Evolutionary conservation across 2,888 invertebrate species (phyloP), one percentile per base, ranked within the genome.

Genomic region (Catonia carolina): DNA sequence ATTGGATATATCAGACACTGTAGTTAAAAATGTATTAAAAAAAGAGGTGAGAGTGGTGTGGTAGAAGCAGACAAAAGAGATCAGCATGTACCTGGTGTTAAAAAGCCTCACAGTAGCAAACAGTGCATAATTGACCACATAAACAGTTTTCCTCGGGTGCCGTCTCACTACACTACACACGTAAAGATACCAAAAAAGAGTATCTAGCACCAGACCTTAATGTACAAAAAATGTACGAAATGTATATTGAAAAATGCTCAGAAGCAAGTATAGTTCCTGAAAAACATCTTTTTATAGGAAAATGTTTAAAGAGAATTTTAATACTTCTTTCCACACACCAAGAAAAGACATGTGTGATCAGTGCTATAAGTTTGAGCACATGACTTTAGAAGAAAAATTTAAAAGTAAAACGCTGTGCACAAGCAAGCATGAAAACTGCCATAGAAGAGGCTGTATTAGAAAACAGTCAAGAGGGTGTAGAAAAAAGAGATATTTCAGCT

Each of bases 141-240:
- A 18, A 20, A 42, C 42, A 22, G 20, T 20, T 53, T 53, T 20
- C 53, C 53, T 22, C 37, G 53, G 17, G 42, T 53, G 14, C 53
- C 53, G 20, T 33, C 53, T 17, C 41, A 53, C 22, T 53, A n/a
- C n/a, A n/a, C n/a, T n/a, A 36, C 17, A 18, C 18, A 15, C 12
- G 53, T 20, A 53, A 53, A 18, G 53, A 53, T 20, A 53, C 39
- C 18, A 41, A 42, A 42, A 22, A 53, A 14, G 33, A 41, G 23
- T 53, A 53, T 36, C 42, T 53, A 14, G n/a, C 31, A 22, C 6
- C 20, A 12, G 20, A 39, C 23, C 53, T 53, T 12, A 53, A 41
- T 8, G 20, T 18, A 41, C 12, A 53, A 22, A n/a, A n/a, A n/a
- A n/a, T n/a, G n/a, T n/a, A n/a, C n/a, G n/a, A n/a, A n/a, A n/a